Evolutionary conservation across 2,797 vertebrate genomes (phyloP).

Genomic region (Karalla daura): DNA sequence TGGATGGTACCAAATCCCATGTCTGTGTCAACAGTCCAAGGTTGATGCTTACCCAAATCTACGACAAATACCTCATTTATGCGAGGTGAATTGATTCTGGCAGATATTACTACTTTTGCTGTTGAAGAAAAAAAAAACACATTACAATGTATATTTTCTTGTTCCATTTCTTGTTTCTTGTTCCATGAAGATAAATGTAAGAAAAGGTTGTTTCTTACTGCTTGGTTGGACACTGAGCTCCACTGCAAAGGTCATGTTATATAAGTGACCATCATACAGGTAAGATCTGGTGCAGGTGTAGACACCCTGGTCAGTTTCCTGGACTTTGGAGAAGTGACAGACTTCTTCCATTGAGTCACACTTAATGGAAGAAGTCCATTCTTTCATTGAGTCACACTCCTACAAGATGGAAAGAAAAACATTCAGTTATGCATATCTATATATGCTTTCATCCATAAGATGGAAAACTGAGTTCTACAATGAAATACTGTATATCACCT

Average conservation of each 20-base stretch:
- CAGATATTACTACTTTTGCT: rapidly evolving
- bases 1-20: background rate
- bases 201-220: slow-evolving; percentile 20
- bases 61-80: background rate
- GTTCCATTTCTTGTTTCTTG: too few relatives aligned
- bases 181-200: background rate
- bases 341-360: rapidly evolving
- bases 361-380: too few relatives aligned
- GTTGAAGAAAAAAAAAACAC: background rate
- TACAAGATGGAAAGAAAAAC: slow-evolving; percentile 1
- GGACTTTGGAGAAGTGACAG: background rate
- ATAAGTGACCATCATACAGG: slow-evolving; percentile 34
- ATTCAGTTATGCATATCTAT: background rate
- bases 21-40: background rate
- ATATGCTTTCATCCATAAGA: too few relatives aligned
- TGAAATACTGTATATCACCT: background rate
- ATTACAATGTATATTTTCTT: too few relatives aligned
- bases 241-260: slow-evolving; percentile 44
- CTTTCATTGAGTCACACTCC: background rate
- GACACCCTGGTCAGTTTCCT: slow-evolving; percentile 9
- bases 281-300: slow-evolving; percentile 64
- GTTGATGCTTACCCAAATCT: slow-evolving; percentile 53
- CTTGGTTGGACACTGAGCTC: slow-evolving; percentile 12
- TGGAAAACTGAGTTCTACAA: too few relatives aligned
- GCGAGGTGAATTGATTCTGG: slow-evolving; percentile 36